Conservation (phyloP, 2,797 vertebrate species). For the Sebastes trivittatus region DNA sequence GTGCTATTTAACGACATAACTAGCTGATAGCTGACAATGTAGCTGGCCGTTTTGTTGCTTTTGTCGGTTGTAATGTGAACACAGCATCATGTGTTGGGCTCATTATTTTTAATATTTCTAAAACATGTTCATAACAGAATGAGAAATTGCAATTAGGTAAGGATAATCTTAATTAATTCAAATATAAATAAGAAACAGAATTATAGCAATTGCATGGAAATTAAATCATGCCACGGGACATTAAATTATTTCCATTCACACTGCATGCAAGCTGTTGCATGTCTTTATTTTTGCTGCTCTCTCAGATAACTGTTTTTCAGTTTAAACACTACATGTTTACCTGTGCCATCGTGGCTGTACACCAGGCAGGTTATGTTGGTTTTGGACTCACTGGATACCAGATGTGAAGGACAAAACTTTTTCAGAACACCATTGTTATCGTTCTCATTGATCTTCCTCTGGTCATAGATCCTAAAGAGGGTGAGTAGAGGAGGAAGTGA, state of each 20-base stretch:
- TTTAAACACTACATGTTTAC: constrained; percentile 66
- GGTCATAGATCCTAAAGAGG: constrained; percentile 91
- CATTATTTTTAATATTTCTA: constrained; percentile 3
- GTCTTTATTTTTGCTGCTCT: neutral
- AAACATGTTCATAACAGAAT: neutral
- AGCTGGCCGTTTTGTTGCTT: too few species aligned
- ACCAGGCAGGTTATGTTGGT: constrained; percentile 98
- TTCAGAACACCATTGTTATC: constrained; percentile 96
- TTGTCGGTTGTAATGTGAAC: too few species aligned
- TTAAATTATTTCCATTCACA: neutral
- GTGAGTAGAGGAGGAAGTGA: neutral
- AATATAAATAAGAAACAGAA: neutral
- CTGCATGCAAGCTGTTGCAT: neutral
- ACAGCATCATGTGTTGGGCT: neutral
- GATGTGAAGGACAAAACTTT: constrained; percentile 96
- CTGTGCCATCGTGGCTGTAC: constrained; percentile 96
- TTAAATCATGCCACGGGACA: neutral
- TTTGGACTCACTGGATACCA: constrained; percentile 97
- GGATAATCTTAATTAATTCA: neutral
- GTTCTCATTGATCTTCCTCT: constrained; percentile 95
- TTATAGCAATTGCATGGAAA: neutral
- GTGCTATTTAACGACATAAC: too few species aligned
- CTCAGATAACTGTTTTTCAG: neutral
- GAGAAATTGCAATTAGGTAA: neutral
- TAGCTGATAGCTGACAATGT: too few species aligned